Evolutionary conservation across 2,888 invertebrate species (phyloP), one percentile per base, ranked within the genome.

Genomic region (Hartigia nigra): DNA sequence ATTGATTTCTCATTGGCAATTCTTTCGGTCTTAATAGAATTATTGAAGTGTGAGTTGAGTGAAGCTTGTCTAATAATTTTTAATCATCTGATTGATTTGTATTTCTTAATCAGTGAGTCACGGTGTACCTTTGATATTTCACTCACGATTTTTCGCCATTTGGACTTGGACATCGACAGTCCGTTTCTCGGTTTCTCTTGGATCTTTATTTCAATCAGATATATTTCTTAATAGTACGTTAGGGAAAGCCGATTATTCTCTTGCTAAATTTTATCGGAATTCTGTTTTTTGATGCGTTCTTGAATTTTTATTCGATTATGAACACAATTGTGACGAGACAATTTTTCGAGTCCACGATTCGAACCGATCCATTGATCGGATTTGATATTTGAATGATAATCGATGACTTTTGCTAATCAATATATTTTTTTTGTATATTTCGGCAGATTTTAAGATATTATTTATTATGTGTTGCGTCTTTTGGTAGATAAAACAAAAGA

Each of bases 401-500:
- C 5, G 23, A 39, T 39, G 39, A 23, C 23, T 39, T 4, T 9
- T 35, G 39, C 1, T 39, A 2, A 23, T 39, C 1, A 39, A 39
- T 23, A 39, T 4, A 12, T 11, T 4, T 23, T 14, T 14, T 39
- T 23, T 0, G 12, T 37, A 39, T 39, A 34, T 39, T 39, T 39
- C 1, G 14, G 23, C 1, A 4, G 12, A 39, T 39, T 14, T 39
- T 39, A 9, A 39, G 5, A 23, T 39, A 5, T 39, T 39, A 23
- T 39, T 14, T 23, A 39, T 39, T 39, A 14, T 39, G 14, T 77
- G 31, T 76, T 69, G 75, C 76, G 36, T 55, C 69, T 69, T 69
- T n/a, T 31, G 12, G 79, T 23, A 31, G 32, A 70, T 39, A n/a
- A 69, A 35, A 81, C 70, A 32, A 37, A 39, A 36, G 69, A 76